Conservation (phyloP, 2,113 vertebrate genomes). For the Apeltes quadracus region DNA sequence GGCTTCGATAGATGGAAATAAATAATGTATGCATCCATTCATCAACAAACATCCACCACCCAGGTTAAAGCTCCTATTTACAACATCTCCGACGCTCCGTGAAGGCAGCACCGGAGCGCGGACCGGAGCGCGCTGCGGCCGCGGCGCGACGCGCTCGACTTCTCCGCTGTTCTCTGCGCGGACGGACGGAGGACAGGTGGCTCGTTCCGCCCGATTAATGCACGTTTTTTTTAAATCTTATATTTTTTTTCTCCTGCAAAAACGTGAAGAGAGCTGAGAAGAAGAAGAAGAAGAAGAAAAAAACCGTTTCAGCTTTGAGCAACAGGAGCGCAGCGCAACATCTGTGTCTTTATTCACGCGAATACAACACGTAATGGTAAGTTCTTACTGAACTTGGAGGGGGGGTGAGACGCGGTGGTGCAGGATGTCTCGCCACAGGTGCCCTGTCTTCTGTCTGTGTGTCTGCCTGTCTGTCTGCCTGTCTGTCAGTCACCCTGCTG, state of each 20-base stretch:
- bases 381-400: background rate
- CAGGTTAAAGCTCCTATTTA: background rate
- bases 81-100: slow-evolving; percentile 4
- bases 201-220: background rate
- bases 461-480: slow-evolving; percentile 11
- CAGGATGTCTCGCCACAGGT: too few species aligned
- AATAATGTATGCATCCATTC: background rate
- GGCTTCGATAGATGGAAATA: background rate
- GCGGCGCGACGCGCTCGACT: background rate
- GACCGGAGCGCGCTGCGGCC: background rate
- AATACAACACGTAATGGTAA: background rate
- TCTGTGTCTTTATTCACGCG: background rate
- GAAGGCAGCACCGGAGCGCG: slow-evolving; percentile 24
- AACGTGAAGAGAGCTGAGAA: background rate
- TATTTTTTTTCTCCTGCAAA: background rate
- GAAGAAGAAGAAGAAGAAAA: background rate
- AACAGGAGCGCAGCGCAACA: slow-evolving; percentile 8
- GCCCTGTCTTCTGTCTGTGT: too few species aligned
- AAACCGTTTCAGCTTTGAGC: background rate
- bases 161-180: background rate
- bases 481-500: background rate
- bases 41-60: background rate
- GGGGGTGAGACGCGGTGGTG: too few species aligned
- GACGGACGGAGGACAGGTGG: background rate
- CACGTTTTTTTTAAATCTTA: background rate